phyloP scores from a whole-genome alignment of 2,797 vertebrate genomes.

The Euthynnus affinis region DNA sequence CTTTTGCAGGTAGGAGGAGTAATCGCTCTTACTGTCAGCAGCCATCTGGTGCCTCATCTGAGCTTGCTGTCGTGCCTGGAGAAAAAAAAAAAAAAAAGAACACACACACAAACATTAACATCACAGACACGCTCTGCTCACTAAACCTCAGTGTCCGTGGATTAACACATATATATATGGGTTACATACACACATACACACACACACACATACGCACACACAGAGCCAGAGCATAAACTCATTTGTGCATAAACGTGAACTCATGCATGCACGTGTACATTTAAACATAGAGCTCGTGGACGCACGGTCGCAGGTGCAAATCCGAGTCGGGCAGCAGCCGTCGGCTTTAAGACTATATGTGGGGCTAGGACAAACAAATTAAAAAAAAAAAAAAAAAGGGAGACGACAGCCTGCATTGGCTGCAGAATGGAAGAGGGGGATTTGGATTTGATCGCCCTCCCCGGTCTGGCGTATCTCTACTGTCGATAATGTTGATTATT shows the following conservation, averaged over 20 bases:
- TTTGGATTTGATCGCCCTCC: conserved; percentile 52
- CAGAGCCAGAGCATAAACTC: conserved; percentile 37
- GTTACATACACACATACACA: conserved; percentile 25
- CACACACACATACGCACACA: conserved; percentile 2
- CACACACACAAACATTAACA: conserved; percentile 35
- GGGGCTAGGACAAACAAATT: conserved; percentile 55
- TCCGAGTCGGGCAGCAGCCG: conserved; percentile 34
- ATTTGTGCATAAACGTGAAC: conserved; percentile 43
- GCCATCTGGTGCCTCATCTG: conserved; percentile 96
- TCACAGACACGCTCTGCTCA: conserved; percentile 40
- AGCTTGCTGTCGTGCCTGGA: conserved; percentile 90
- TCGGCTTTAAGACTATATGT: conserved; percentile 36
- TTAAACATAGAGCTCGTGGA: conserved; percentile 51
- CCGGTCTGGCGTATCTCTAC: conserved; percentile 51
- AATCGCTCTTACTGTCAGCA: conserved; percentile 94
- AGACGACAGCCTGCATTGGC: conserved; percentile 34
- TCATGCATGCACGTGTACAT: conserved; percentile 54
- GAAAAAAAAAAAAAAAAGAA: conserved; percentile 9
- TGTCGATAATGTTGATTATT: conserved; percentile 66
- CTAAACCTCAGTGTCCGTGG: conserved; percentile 20
- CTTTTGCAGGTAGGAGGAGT: conserved; percentile 92
- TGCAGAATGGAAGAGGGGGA: conserved; percentile 41
- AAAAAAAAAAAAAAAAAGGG: too few species aligned
- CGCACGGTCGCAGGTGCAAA: conserved; percentile 57
- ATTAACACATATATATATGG: conserved; percentile 47